Conservation (phyloP, 2,113 vertebrate genomes). For the Galemys pyrenaicus region DNA sequence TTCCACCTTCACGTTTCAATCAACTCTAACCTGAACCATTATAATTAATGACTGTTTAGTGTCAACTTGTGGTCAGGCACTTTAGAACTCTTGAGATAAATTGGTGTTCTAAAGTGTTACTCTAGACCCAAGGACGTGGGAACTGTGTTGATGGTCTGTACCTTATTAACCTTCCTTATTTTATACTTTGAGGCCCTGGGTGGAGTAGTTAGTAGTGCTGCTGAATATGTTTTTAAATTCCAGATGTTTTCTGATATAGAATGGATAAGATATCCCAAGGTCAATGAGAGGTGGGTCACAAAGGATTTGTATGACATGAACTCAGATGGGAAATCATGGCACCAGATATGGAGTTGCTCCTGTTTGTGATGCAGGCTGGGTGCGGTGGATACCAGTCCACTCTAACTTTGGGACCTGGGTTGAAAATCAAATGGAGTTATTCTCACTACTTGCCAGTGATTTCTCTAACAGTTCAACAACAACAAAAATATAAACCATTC, state of each 20-base stretch:
- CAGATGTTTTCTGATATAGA: not conserved
- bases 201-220: not conserved
- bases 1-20: not conserved
- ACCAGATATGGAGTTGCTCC: not conserved
- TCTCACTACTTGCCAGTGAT: not conserved
- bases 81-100: not conserved
- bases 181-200: not conserved
- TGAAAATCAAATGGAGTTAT: not conserved
- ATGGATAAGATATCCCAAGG: not conserved
- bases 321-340: not conserved
- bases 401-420: not conserved
- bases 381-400: accelerated
- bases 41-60: not conserved
- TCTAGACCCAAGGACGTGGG: not conserved
- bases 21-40: not conserved
- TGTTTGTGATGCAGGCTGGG: accelerated
- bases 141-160: not conserved
- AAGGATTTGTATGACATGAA: not conserved
- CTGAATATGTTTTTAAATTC: not conserved
- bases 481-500: not conserved
- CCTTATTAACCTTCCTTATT: not conserved
- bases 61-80: not conserved
- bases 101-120: not conserved
- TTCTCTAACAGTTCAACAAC: not conserved
- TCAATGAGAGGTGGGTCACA: not conserved